phyloP scores from a whole-genome alignment of 2,797 vertebrate species.

The Sarcophilus harrisii region DNA sequence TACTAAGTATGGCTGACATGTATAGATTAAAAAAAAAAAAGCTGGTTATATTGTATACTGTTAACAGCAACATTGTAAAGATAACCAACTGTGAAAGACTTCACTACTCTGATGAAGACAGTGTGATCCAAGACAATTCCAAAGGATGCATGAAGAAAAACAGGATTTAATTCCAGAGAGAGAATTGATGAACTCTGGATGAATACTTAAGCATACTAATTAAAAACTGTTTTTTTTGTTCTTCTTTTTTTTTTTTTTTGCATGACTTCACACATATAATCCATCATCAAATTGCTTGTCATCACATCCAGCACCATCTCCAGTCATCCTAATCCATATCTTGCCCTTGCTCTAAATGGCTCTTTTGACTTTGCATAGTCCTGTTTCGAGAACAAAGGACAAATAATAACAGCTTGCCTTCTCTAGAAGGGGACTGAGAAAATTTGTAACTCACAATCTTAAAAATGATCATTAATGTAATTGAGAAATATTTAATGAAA shows the following conservation, averaged over 20 bases:
- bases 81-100: background rate
- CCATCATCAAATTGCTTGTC: background rate
- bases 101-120: background rate
- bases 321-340: no score
- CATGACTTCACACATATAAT: background rate
- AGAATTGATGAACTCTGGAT: background rate
- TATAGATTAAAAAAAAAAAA: background rate
- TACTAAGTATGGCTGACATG: background rate
- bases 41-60: background rate
- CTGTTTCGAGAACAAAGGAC: no score
- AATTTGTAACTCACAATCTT: background rate
- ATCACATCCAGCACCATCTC: no score
- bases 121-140: background rate
- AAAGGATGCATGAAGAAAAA: background rate
- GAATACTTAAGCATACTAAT: background rate
- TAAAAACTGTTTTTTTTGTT: background rate
- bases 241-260: background rate
- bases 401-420: background rate
- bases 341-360: no score
- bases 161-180: background rate
- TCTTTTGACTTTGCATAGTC: no score
- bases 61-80: background rate
- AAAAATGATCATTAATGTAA: background rate
- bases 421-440: background rate
- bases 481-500: background rate